A percentile compares a stretch with the other conserved stretches of the same genome.
Evolutionary conservation across 2,888 invertebrate genomes (phyloP).

Genomic region (Caenorhabditis panamensis): DNA sequence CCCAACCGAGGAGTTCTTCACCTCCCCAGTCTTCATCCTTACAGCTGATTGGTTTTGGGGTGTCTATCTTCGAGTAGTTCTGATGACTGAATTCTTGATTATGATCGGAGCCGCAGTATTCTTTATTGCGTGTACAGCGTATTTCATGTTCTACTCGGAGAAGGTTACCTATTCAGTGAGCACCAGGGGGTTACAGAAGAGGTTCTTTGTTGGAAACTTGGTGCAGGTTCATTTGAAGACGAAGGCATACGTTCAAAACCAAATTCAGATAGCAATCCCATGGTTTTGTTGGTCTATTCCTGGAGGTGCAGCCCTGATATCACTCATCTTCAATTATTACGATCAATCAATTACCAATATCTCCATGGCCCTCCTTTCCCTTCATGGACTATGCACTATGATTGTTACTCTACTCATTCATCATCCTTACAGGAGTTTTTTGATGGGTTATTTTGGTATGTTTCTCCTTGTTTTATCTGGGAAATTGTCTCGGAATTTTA

Average conservation of each 20-base stretch:
- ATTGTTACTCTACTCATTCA: neutral
- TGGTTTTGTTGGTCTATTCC: too few species aligned
- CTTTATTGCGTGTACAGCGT: neutral
- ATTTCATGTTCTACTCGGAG: neutral
- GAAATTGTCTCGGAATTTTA: too few species aligned
- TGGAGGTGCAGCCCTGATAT: too few species aligned
- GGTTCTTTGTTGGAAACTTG: neutral
- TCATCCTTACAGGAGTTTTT: neutral
- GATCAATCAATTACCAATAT: neutral
- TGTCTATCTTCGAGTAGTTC: neutral
- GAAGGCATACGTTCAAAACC: too few species aligned
- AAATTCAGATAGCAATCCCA: too few species aligned
- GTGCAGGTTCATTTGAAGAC: too few species aligned
- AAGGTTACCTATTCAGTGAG: neutral
- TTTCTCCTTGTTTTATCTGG: too few species aligned
- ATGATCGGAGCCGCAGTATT: neutral
- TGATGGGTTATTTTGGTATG: neutral
- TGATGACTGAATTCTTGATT: neutral
- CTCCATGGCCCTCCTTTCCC: neutral
- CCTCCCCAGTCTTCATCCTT: neutral
- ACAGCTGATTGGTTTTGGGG: neutral
- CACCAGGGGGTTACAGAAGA: neutral
- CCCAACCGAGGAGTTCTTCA: neutral
- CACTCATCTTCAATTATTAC: neutral
- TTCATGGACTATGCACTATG: neutral